Base-by-base conservation (phyloP, 1,140 invertebrate species). In the Drosophila cardini region DNA sequence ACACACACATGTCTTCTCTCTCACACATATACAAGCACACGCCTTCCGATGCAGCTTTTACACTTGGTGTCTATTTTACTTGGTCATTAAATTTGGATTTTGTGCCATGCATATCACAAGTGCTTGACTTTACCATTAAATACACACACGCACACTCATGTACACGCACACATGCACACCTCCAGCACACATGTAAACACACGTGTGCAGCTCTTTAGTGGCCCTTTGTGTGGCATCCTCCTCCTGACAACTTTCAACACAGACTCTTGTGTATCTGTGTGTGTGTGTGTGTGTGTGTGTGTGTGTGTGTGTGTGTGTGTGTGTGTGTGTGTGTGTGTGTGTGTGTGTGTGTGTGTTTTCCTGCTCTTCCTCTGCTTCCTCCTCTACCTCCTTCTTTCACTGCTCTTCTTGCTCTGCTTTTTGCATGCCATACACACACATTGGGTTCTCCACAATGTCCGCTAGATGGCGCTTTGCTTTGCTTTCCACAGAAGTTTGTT, bases 81-180 rank as follows among this genome's bases (percentile, higher is more conserved):
- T 89, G 84, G 83, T 87, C 83, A 87, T 87, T 87, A 87, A 89
- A 87, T 87, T 87, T 87, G 80, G 84, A 89, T 87, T 87, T 87
- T 89, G 83, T 83, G 79, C 82, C 74, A 46, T 78, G 78, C 78
- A 86, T 71, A 81, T 81, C 81, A 73, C 82, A 70, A 76, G 63
- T 72, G 78, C 82, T 85, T 87, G 82, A 86, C 82, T 86, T 76
- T 87, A 40, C 83, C 74, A 75, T 86, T 85, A 85, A 81, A 85
- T 80, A 84, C 55, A 78, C 69, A 68, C 50, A 61, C 10, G 56
- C 48, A 71, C 13, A 79, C 48, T 42, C 58, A 68, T 34, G 48
- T 60, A 71, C 57, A 68, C 40, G 48, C 63, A 71, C 57, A 71
- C 43, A 58, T 21, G 38, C 34, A 68, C 36, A 69, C 15, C 21